phyloP scores from a whole-genome alignment of 1,140 invertebrate species.

The Metaphire vulgaris region DNA sequence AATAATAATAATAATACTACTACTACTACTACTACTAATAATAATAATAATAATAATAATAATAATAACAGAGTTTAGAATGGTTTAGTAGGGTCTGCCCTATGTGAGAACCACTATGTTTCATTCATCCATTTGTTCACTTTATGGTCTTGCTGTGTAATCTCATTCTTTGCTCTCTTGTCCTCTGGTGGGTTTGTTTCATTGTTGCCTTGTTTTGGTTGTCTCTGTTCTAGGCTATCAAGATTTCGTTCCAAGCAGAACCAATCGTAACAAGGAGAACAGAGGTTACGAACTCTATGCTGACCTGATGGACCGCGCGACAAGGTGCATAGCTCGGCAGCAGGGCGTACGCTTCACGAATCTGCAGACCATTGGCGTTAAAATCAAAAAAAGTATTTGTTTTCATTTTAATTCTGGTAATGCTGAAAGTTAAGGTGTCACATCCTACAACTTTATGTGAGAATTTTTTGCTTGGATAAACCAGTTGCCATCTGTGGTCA shows the following conservation, averaged over 20 bases:
- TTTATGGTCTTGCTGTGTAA: too few relatives aligned
- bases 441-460: not conserved
- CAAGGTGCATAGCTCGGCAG: constrained; percentile 27
- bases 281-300: constrained; percentile 25
- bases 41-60: too few relatives aligned
- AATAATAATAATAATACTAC: too few relatives aligned
- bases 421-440: not conserved
- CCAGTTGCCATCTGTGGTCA: not conserved
- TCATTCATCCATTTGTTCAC: too few relatives aligned
- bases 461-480: too few relatives aligned
- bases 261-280: constrained; percentile 29
- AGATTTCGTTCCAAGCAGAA: constrained; percentile 28
- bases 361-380: constrained; percentile 26
- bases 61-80: too few relatives aligned
- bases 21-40: too few relatives aligned
- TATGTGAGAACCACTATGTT: too few relatives aligned
- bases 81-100: too few relatives aligned
- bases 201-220: not conserved
- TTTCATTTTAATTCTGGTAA: too few relatives aligned
- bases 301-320: constrained; percentile 27
- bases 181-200: too few relatives aligned
- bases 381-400: constrained; percentile 26
- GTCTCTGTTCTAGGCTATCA: constrained; percentile 23
- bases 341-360: constrained; percentile 29
- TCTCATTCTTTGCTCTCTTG: too few relatives aligned